phyloP scores from a whole-genome alignment of 2,797 vertebrate species.

The Loriculus beryllinus region DNA sequence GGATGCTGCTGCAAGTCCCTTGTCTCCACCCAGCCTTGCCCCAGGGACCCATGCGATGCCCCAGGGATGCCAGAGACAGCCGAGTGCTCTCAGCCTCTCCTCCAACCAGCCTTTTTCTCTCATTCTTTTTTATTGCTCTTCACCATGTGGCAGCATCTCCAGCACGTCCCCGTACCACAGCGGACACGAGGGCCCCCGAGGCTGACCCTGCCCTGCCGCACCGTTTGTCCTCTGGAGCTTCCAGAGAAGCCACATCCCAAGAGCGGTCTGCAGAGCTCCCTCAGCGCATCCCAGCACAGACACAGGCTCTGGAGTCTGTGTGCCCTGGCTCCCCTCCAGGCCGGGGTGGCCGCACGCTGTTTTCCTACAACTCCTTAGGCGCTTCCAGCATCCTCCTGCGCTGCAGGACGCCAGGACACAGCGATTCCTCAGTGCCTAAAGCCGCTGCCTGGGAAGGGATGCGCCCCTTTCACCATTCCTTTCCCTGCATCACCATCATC shows the following conservation, averaged over 20 bases:
- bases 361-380: background rate
- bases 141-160: background rate
- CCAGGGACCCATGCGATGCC: fast-evolving
- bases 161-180: fast-evolving
- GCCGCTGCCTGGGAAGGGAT: fast-evolving
- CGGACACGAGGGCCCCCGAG: fast-evolving
- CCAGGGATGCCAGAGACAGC: background rate
- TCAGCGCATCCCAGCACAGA: background rate
- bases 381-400: background rate
- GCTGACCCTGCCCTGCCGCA: background rate
- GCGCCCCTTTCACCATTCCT: background rate
- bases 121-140: background rate
- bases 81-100: background rate
- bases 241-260: background rate
- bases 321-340: background rate
- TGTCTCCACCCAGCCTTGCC: background rate
- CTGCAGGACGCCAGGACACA: background rate
- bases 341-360: fast-evolving
- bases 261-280: background rate
- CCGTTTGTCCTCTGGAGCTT: fast-evolving
- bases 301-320: fast-evolving
- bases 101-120: background rate
- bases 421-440: background rate
- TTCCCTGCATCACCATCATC: background rate
- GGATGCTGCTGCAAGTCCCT: background rate